phyloP scores from a whole-genome alignment of 2,888 invertebrate genomes.

The Morpho achilles region DNA sequence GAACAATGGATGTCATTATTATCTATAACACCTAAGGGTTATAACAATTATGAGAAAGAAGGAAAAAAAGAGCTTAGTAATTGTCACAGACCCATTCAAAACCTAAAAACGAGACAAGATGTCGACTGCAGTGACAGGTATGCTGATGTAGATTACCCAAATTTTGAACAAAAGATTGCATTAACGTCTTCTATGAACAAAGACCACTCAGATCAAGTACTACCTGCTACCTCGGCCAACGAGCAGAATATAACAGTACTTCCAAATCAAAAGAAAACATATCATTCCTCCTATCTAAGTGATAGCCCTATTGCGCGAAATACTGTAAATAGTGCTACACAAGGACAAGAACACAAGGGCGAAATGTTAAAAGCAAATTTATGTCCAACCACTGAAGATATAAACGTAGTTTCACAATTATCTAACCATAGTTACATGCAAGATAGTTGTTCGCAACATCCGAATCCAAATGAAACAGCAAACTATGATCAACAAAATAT shows the following conservation, averaged over 20 bases:
- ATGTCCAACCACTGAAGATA: too few species aligned
- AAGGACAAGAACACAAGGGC: too few species aligned
- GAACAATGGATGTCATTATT: constrained; percentile 17
- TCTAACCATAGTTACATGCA: neutral
- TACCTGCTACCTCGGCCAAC: too few species aligned
- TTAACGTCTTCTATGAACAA: constrained; percentile 8
- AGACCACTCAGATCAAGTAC: neutral
- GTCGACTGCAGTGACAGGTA: neutral
- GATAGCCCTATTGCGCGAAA: too few species aligned
- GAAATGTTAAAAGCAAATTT: too few species aligned
- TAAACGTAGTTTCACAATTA: neutral
- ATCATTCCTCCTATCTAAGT: neutral
- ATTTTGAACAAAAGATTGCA: constrained; percentile 4
- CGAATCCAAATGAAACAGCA: neutral
- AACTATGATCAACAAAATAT: neutral
- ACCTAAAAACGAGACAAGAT: too few species aligned
- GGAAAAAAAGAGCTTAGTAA: too few species aligned
- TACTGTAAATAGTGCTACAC: neutral
- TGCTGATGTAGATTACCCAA: constrained; percentile 7
- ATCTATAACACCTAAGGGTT: constrained; percentile 8
- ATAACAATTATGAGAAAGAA: neutral
- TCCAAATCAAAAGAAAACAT: neutral
- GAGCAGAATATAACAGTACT: neutral
- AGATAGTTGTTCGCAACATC: neutral
- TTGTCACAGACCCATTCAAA: too few species aligned